phyloP scores from a whole-genome alignment of 2,113 vertebrate genomes.

The Apaloderma vittatum region DNA sequence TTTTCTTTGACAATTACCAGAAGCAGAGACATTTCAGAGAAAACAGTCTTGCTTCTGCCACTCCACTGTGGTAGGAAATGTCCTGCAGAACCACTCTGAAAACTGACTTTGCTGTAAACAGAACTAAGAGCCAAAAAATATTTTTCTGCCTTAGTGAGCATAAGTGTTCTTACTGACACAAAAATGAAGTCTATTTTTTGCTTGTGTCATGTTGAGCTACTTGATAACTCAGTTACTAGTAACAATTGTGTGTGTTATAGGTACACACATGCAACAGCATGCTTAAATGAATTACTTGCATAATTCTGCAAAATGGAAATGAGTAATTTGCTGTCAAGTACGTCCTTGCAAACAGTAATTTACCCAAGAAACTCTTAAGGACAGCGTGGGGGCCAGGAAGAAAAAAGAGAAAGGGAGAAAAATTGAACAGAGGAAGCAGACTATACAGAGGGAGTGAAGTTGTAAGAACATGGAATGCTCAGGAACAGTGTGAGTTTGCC shows the following conservation, averaged over 20 bases:
- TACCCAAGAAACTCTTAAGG: conserved; percentile 28
- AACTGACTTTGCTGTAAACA: neutral
- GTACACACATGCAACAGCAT: conserved; percentile 5
- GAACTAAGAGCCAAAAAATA: neutral
- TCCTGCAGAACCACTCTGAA: neutral
- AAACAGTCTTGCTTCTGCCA: neutral
- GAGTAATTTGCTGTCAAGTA: conserved; percentile 3
- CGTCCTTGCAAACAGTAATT: conserved; percentile 38
- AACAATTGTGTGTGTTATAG: conserved; percentile 2
- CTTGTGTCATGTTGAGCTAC: conserved; percentile 2
- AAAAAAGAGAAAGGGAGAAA: neutral
- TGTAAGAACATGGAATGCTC: neutral
- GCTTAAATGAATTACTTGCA: conserved; percentile 29
- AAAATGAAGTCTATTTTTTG: neutral
- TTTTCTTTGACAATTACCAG: conserved; percentile 24
- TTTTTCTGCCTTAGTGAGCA: neutral
- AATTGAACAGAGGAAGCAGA: neutral
- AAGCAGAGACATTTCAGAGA: neutral
- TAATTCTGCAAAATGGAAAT: conserved; percentile 32
- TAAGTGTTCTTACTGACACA: neutral
- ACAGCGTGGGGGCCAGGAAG: neutral
- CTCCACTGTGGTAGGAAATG: neutral
- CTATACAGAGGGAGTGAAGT: neutral
- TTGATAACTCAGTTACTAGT: conserved; percentile 4
- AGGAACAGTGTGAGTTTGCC: accelerated